Evolutionary conservation across 2,888 invertebrate genomes (phyloP), one percentile per base, ranked within the genome.

Genomic region (Seira musarum): DNA sequence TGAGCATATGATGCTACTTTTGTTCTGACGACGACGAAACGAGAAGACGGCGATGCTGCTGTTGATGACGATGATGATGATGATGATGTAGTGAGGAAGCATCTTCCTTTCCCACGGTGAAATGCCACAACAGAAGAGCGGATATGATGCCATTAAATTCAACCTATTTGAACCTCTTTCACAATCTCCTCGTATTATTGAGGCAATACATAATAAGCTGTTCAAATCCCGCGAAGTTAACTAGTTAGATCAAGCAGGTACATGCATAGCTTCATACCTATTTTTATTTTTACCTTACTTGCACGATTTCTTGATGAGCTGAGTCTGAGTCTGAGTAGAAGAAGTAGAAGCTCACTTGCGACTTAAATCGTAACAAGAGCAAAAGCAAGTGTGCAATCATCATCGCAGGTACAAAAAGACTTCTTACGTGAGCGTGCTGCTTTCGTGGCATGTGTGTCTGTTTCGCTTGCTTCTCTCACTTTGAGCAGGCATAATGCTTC

Each of bases 21-120:
- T 24, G 60, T 30, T 2, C 30, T 30, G 30, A 30, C 8, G 30
- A 30, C 30, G 30, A 30, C 30, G 3, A 30, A 30, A n/a, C n/a
- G n/a, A n/a, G n/a, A n/a, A n/a, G n/a, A n/a, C n/a, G n/a, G n/a
- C n/a, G n/a, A n/a, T n/a, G n/a, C 35, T 76, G 46, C 15, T 46
- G 73, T n/a, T 13, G 74, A 64, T 69, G 78, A 60, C 68, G 80
- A 78, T 77, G 80, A 46, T 67, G 78, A 78, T 72, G 71, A 78
- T 72, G 79, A 74, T 70, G 80, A 82, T 84, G 82, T 77, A 81
- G 81, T 84, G 82, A 85, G 85, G 85, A 86, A 86, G 85, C 84
- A 82, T 82, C 84, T 87, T 85, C 87, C 87, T 87, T 87, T 87
- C 87, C 87, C 87, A 87, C 87, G 86, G 84, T 85, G 85, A 85